Evolutionary conservation across 1,140 invertebrate genomes (phyloP).

Genomic region (Rhagoletis zephyria): DNA sequence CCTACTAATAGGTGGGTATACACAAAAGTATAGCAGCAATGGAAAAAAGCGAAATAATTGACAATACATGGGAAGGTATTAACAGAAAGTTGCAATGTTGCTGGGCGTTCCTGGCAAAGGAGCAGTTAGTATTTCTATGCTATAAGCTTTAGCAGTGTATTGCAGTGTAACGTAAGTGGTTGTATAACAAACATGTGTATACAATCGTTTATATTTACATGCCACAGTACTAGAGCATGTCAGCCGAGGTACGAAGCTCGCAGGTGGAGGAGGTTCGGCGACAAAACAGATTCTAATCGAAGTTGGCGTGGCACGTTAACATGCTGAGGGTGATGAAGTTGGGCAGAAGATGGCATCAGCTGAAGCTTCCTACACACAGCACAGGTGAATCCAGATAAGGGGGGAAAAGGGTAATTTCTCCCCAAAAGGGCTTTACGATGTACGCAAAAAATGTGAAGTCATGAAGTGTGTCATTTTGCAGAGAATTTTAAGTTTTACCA

Average conservation of each 20-base stretch:
- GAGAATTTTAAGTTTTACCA: too few species aligned
- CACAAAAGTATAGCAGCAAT: neutral
- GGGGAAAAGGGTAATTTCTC: too few species aligned
- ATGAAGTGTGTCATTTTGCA: neutral
- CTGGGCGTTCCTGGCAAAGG: constrained; percentile 2
- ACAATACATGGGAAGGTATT: neutral
- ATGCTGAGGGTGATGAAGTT: neutral
- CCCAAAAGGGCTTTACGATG: neutral
- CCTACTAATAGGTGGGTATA: neutral
- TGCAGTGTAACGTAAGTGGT: neutral
- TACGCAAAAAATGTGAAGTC: neutral
- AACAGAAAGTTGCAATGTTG: neutral
- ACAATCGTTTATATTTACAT: too few species aligned
- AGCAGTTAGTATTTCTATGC: neutral
- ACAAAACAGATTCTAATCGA: constrained; percentile 5
- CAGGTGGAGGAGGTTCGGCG: neutral
- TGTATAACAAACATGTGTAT: too few species aligned
- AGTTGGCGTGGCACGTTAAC: constrained; percentile 32
- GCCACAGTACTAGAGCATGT: too few species aligned
- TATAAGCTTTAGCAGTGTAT: neutral
- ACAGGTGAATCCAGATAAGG: too few species aligned
- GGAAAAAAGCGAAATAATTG: neutral
- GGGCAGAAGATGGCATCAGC: neutral
- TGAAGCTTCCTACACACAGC: too few species aligned
- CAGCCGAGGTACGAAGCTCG: too few species aligned